These are phyloP conservation scores for Malurus elegans DNA, from an alignment of 2,113 vertebrate genomes.

Conservation along the genomic window DNA sequence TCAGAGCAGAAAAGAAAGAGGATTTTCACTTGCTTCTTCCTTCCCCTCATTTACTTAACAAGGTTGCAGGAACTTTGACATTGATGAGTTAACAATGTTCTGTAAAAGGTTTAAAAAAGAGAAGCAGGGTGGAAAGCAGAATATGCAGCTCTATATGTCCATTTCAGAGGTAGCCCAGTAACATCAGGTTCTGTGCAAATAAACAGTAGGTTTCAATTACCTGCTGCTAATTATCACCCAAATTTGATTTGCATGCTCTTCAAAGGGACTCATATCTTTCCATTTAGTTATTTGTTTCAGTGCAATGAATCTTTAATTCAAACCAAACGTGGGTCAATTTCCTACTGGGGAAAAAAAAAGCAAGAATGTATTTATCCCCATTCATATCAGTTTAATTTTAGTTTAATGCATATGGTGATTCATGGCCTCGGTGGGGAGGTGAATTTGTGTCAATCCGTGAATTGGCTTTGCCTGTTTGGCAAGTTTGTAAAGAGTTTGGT, in stretches of 20 bases:
- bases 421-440: neutral
- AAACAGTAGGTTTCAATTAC: neutral
- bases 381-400: neutral
- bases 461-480: neutral
- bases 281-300: conserved; percentile 66
- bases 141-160: neutral
- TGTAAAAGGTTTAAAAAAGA: neutral
- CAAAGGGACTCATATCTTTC: conserved; percentile 70
- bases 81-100: neutral
- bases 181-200: neutral
- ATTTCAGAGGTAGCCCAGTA: neutral
- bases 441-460: neutral
- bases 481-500: neutral
- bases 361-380: conserved; percentile 30
- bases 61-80: neutral
- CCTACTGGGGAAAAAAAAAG: conserved; percentile 20
- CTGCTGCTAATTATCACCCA: conserved; percentile 28
- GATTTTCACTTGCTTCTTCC: neutral
- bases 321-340: conserved; percentile 64
- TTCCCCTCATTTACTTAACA: neutral
- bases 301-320: conserved; percentile 67
- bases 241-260: conserved; percentile 58
- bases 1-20: neutral
- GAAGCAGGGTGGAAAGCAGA: neutral
- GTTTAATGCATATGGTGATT: neutral